Evolutionary conservation across 2,888 invertebrate genomes (phyloP).

Genomic region (Pachycephus smyrnensis): DNA sequence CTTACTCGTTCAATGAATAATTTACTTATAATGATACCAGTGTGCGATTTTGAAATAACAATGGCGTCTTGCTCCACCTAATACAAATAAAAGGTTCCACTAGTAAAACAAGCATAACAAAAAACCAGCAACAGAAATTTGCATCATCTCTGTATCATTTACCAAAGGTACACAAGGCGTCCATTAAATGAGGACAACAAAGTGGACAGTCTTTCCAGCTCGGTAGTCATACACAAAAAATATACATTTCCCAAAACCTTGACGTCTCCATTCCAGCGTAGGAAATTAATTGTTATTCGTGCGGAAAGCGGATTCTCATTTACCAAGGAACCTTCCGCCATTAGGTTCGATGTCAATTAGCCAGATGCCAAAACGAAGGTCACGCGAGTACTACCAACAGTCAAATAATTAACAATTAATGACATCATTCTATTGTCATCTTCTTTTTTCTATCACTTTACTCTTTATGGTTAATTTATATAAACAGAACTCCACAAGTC

Average conservation of each 20-base stretch:
- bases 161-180: background rate
- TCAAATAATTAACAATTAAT: background rate
- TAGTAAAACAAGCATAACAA: background rate
- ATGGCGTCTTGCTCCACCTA: background rate
- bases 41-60: background rate
- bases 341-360: background rate
- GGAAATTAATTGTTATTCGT: background rate
- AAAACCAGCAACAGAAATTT: background rate
- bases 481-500: background rate
- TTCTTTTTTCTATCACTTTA: background rate
- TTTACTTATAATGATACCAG: background rate
- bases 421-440: background rate
- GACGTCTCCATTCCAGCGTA: background rate
- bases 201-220: slow-evolving; percentile 4
- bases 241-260: slow-evolving; percentile 10
- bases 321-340: background rate
- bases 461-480: background rate
- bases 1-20: background rate
- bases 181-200: background rate
- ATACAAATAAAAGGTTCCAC: background rate
- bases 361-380: background rate
- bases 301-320: background rate
- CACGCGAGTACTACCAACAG: background rate
- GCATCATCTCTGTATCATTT: background rate
- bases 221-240: background rate